A percentile compares a stretch with the other conserved stretches of the same genome.
phyloP scores from a whole-genome alignment of 2,113 vertebrate species.

The Dicrurus megarhynchus region DNA sequence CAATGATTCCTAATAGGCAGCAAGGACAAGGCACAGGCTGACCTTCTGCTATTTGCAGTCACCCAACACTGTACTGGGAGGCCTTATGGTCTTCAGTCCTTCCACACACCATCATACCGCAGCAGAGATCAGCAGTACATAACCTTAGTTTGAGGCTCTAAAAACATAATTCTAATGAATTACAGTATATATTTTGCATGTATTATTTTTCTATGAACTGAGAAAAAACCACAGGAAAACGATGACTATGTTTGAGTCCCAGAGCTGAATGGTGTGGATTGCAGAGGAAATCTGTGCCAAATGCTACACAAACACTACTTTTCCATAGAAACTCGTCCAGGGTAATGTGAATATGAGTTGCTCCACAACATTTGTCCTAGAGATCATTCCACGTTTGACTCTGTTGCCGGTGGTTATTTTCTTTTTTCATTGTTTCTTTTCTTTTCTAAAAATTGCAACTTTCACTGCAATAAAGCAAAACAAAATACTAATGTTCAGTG shows the following conservation, averaged over 20 bases:
- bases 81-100: not conserved
- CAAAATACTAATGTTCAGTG: not conserved
- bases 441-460: not conserved
- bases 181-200: not conserved
- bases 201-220: not conserved
- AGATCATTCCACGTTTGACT: not conserved
- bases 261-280: not conserved
- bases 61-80: not conserved
- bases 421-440: not conserved
- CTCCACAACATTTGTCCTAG: not conserved
- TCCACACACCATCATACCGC: not conserved
- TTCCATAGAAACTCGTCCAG: not conserved
- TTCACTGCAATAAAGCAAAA: not conserved
- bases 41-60: not conserved
- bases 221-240: not conserved
- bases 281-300: not conserved
- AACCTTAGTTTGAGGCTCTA: not conserved
- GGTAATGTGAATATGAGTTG: not conserved
- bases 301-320: not conserved
- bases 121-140: not conserved
- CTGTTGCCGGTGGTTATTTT: not conserved
- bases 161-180: not conserved
- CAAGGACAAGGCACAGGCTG: not conserved
- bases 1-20: not conserved
- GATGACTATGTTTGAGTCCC: not conserved